Evolutionary conservation across 2,113 vertebrate species (phyloP).

Genomic region (Phoxinus phoxinus): DNA sequence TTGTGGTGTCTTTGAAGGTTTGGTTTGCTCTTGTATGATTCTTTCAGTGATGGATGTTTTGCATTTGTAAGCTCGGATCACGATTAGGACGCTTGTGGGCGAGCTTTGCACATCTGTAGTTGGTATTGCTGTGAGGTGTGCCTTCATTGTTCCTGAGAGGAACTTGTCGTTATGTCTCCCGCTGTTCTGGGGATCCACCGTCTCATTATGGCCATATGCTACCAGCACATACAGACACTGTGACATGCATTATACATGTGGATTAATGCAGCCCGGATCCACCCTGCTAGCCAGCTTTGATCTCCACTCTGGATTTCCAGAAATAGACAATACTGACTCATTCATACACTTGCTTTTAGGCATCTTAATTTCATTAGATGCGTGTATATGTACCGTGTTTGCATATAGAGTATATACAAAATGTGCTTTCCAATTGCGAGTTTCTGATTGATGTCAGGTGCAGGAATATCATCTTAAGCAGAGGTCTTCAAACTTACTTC

Average conservation of each 20-base stretch:
- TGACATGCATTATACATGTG: constrained; percentile 76
- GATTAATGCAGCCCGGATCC: constrained; percentile 67
- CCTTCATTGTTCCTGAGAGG: constrained; percentile 35
- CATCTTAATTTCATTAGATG: constrained; percentile 48
- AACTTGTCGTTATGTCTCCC: constrained; percentile 33
- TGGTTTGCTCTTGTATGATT: background rate
- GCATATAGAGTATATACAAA: background rate
- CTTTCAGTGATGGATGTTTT: constrained; percentile 8
- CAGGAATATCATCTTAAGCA: background rate
- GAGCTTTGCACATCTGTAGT: constrained; percentile 15
- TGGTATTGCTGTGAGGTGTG: background rate
- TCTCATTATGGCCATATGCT: constrained; percentile 45
- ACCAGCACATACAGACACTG: constrained; percentile 56
- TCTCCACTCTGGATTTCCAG: constrained; percentile 65
- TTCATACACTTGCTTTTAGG: constrained; percentile 22
- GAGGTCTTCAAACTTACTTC: too few relatives aligned
- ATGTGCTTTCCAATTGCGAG: background rate
- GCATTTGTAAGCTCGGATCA: background rate
- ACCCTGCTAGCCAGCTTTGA: constrained; percentile 68
- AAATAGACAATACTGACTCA: constrained; percentile 69
- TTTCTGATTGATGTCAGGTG: constrained; percentile 9
- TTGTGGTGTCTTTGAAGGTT: background rate
- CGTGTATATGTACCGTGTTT: background rate
- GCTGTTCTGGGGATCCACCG: constrained; percentile 29
- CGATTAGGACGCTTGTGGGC: background rate